Evolutionary conservation across 1,140 invertebrate genomes (phyloP).

Genomic region (Lepidurus apus): DNA sequence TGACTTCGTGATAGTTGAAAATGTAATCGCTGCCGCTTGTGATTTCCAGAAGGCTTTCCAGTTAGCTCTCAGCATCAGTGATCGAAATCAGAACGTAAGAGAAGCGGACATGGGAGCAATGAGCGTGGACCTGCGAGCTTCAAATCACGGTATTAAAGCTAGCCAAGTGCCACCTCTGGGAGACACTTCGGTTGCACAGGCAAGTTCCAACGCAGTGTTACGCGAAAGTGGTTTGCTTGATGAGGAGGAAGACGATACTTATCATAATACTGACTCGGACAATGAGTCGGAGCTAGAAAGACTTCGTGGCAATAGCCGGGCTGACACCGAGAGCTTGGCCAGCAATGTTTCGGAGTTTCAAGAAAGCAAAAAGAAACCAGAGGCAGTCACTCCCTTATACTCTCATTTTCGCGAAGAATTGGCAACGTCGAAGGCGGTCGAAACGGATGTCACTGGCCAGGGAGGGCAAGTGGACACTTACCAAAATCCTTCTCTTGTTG

Average conservation of each 20-base stretch:
- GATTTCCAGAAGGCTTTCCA: background rate
- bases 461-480: no score
- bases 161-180: no score
- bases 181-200: no score
- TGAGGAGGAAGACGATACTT: background rate
- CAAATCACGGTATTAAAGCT: no score
- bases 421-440: no score
- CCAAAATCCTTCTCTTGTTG: no score
- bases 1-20: background rate
- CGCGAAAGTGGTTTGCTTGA: background rate
- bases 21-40: background rate
- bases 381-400: background rate
- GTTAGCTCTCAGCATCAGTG: background rate
- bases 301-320: background rate
- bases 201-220: no score
- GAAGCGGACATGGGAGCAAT: background rate
- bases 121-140: no score
- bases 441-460: no score
- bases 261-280: background rate
- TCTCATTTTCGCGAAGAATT: no score
- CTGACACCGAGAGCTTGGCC: background rate
- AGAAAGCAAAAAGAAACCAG: background rate
- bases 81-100: background rate
- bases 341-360: background rate
- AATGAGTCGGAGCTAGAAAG: background rate